Evolutionary conservation across 2,113 vertebrate species (phyloP).

Genomic region (Falcunculus frontatus): DNA sequence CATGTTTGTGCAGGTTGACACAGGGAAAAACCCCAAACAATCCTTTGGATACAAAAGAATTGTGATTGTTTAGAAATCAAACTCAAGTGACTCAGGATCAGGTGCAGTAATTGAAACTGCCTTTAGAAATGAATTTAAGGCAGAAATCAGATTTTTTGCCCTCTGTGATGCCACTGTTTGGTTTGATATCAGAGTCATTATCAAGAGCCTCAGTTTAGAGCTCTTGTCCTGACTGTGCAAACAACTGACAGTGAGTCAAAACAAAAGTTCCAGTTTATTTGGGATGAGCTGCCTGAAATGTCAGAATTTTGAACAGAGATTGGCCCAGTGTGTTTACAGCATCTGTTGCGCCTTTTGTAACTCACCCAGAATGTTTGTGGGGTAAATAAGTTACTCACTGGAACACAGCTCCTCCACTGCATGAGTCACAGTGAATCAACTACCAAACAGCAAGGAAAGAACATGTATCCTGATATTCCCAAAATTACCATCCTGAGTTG

Average conservation of each 20-base stretch:
- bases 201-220: background rate
- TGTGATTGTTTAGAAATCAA: background rate
- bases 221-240: background rate
- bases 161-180: background rate
- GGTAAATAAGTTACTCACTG: background rate
- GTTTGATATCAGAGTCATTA: background rate
- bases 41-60: background rate
- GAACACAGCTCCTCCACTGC: background rate
- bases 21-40: background rate
- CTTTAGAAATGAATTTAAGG: background rate
- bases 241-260: background rate
- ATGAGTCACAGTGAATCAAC: background rate
- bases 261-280: background rate
- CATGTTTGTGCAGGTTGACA: constrained; percentile 24
- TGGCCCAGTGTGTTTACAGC: background rate
- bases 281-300: background rate
- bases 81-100: background rate
- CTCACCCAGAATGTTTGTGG: background rate
- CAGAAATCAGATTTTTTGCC: background rate
- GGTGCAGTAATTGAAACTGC: background rate
- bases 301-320: background rate
- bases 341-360: background rate
- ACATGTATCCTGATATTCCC: background rate
- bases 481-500: background rate
- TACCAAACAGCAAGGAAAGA: background rate